Evolutionary conservation across 2,113 vertebrate genomes (phyloP), one percentile per base, ranked within the genome.

Genomic region (Toxostoma redivivum): DNA sequence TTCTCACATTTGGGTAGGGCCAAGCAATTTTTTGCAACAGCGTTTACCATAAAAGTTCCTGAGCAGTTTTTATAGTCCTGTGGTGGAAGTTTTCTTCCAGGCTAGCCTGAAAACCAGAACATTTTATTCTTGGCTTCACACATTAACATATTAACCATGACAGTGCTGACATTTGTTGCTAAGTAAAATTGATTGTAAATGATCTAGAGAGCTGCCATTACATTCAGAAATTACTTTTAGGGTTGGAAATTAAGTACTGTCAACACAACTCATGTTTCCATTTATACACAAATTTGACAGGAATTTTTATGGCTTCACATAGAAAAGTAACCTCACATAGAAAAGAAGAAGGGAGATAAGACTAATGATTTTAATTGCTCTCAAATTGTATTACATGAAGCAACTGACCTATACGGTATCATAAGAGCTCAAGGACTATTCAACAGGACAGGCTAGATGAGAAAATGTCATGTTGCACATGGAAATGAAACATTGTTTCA

Each of bases 221-320:
- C 48, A 92, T 82, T 83, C 56, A 73, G 82, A 94, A 93, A 96
- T 94, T 95, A 94, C 72, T 96, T 93, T 74, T n/a, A 47, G 76
- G 83, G 71, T 92, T 91, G 69, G 86, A 92, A 96, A 95, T 95
- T 78, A 94, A 88, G 25, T 71, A 88, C 69, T 94, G 92, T 88
- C 81, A 94, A 85, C 90, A 86, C 67, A 88, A 83, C 53, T 96
- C 82, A 81, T 66, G 67, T 81, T 95, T 91, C 70, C 35, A 47
- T 66, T 94, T 78, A 74, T 5, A 83, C 0, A 10, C 31, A 94
- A 86, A 78, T 71, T 88, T 74, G 86, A 94, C 88, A 78, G 69
- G 60, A 95, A 86, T 90, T 83, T 88, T 96, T 94, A 96, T 69
- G 76, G 81, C 40, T 90, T 90, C 64, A 50, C 74, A 23, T n/a